Evolutionary conservation across 1,140 invertebrate species (phyloP).

Genomic region (Mamestra configurata): DNA sequence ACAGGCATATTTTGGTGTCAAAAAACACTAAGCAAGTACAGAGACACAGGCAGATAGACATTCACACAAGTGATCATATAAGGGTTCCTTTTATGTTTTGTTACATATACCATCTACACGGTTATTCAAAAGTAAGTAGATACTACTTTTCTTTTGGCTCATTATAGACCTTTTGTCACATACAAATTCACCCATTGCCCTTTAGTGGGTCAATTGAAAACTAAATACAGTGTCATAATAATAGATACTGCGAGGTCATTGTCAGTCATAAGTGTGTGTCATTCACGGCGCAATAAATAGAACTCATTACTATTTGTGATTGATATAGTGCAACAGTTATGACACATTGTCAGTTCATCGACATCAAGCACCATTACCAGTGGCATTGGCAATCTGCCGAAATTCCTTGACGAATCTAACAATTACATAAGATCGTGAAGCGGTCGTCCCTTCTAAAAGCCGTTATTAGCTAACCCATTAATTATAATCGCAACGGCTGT

Average conservation of each 20-base stretch:
- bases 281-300: background rate
- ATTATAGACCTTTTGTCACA: background rate
- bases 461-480: constrained; percentile 67
- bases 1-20: no score
- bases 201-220: background rate
- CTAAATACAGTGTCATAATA: background rate
- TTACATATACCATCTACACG: no score
- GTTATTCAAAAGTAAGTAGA: no score
- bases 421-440: constrained; percentile 26
- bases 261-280: background rate
- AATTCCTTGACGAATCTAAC: constrained; percentile 24
- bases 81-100: no score
- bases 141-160: background rate
- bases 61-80: no score
- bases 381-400: constrained; percentile 28
- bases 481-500: constrained; percentile 77
- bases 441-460: constrained; percentile 64
- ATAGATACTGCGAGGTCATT: constrained; percentile 17
- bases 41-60: no score
- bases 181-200: background rate
- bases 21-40: no score
- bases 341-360: constrained; percentile 37
- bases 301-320: background rate
- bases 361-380: constrained; percentile 5
- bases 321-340: constrained; percentile 28